These are phyloP conservation scores for Galemys pyrenaicus DNA, from an alignment of 2,113 vertebrate species.

Conservation along the genomic window DNA sequence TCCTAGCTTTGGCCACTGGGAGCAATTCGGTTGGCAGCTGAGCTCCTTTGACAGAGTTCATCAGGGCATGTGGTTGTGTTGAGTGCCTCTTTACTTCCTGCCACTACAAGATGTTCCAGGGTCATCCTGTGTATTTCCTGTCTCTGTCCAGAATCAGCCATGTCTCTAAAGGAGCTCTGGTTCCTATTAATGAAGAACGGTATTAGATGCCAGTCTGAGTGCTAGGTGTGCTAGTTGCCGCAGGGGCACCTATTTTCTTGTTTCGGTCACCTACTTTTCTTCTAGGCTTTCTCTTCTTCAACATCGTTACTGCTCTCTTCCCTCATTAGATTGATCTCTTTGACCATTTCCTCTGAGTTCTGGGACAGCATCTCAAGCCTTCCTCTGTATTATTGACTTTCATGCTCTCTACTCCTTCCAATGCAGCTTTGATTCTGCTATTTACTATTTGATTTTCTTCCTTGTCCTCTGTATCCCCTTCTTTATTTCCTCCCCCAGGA, in stretches of 20 bases:
- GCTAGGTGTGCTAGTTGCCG: not conserved
- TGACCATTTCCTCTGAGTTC: constrained; percentile 23
- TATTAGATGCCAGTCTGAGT: not conserved
- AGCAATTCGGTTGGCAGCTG: not conserved
- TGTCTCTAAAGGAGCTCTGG: not conserved
- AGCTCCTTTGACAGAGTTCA: not conserved
- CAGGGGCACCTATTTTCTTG: not conserved
- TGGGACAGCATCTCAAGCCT: constrained; percentile 16
- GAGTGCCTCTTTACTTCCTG: not conserved
- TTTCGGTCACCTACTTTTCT: not conserved
- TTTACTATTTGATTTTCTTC: not conserved
- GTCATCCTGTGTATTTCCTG: not conserved
- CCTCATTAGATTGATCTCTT: constrained; percentile 16
- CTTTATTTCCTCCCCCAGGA: not conserved
- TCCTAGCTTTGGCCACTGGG: not conserved
- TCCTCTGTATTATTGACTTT: not conserved
- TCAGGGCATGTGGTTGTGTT: not conserved
- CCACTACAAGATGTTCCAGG: not conserved
- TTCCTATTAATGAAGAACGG: not conserved
- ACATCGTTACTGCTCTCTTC: not conserved
- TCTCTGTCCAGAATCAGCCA: not conserved
- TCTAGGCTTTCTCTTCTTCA: not conserved
- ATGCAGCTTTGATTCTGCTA: not conserved
- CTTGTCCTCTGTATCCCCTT: not conserved
- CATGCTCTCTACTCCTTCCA: not conserved